Evolutionary conservation across 2,888 invertebrate species (phyloP), one percentile per base, ranked within the genome.

Genomic region (Bellardia bayeri): DNA sequence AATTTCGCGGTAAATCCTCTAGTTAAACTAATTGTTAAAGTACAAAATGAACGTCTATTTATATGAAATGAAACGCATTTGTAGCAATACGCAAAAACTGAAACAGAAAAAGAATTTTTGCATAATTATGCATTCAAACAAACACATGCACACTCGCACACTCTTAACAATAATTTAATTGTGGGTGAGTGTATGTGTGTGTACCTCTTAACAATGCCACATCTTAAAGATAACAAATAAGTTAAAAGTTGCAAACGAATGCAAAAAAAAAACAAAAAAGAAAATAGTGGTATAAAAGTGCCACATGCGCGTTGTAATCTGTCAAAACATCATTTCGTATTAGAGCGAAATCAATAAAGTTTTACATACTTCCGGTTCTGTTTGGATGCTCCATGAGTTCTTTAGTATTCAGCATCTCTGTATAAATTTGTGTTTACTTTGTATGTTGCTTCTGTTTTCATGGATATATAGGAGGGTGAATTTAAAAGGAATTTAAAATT

Each of bases 11-110:
- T 76, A 56, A 85, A 64, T 68, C 58, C 64, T 85, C 69, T 66
- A 75, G 69, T 45, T 87, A 79, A 90, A 92, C 92, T 92, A 92
- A 91, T 91, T 90, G 90, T 89, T 90, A 89, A 89, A 84, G 88
- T 88, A 42, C 79, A 74, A 84, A 78, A 54, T 78, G 85, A 66
- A 69, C 82, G 66, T 72, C 80, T 87, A 88, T 89, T 89, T 89
- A 89, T 89, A 89, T 86, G 68, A 86, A 85, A 58, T 51, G 71
- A 66, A 75, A 87, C 82, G 85, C 85, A 85, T 75, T 74, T 71
- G 23, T 69, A 71, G 16, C 61, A 30, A 68, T 45, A 78, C 51
- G 58, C 82, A 78, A 51, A 82, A 66, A 30, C 45, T 74, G 1
- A 75, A 49, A 68, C 11, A 37, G 30, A 37, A 58, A 63, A 45